phyloP scores from a whole-genome alignment of 37 sponge, comb jelly and placozoan species.

The Petrosia ficiformis region DNA sequence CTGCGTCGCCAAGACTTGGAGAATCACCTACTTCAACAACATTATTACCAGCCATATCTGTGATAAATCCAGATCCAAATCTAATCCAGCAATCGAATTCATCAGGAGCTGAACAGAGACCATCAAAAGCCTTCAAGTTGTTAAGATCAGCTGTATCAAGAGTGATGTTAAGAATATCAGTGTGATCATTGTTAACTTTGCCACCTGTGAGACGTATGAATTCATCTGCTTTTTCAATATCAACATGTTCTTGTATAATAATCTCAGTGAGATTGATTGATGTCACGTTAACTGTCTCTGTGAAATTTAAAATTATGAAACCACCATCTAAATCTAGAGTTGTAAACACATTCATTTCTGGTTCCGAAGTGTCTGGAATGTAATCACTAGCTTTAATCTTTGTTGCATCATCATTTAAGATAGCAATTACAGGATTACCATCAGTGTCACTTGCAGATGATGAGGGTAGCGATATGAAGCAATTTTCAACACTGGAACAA shows the following conservation, averaged over 20 bases:
- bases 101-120: slow-evolving; percentile 35
- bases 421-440: slow-evolving; percentile 53
- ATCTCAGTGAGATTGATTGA: slow-evolving; percentile 34
- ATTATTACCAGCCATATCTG: slow-evolving; percentile 74
- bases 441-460: slow-evolving; percentile 64
- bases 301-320: slow-evolving; percentile 56
- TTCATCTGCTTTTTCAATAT: background rate
- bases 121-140: slow-evolving; percentile 57
- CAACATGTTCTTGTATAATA: slow-evolving; percentile 28
- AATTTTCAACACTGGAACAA: slow-evolving; percentile 57
- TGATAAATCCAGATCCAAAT: slow-evolving; percentile 34
- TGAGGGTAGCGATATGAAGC: slow-evolving; percentile 67
- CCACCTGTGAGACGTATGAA: slow-evolving; percentile 39
- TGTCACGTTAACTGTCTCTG: slow-evolving; percentile 70
- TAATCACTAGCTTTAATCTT: slow-evolving; percentile 9
- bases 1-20: slow-evolving; percentile 15
- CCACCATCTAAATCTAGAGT: slow-evolving; percentile 68
- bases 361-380: slow-evolving; percentile 63
- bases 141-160: slow-evolving; percentile 62
- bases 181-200: slow-evolving; percentile 21
- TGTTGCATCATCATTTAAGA: slow-evolving; percentile 10
- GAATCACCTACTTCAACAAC: slow-evolving; percentile 19
- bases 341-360: slow-evolving; percentile 37
- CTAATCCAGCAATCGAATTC: slow-evolving; percentile 65
- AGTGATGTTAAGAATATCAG: slow-evolving; percentile 51